Base-by-base conservation (phyloP, 2,113 vertebrate species). In the Takifugu bimaculatus region DNA sequence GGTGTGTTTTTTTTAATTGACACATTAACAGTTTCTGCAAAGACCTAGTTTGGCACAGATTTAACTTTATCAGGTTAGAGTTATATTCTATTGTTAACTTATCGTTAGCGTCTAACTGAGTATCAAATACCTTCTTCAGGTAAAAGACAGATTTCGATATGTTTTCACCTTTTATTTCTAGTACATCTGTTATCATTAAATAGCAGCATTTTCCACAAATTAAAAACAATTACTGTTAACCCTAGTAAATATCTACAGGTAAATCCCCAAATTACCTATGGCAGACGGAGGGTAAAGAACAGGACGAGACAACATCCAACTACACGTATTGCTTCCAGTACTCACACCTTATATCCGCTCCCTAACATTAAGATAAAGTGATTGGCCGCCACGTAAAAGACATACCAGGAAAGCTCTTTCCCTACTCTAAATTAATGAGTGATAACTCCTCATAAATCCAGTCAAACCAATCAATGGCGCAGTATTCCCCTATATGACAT, bases 181-280 rank as follows among this genome's bases (percentile, higher is more conserved):
- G 84, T 85, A 88, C 81, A 84, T 88, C 82, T 85, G 87, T 89
- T 87, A 84, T 88, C 88, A 89, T 88, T 89, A 83, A 88, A 88
- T 92, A 92, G 91, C 91, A 92, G 90, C 91, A 91, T 91, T 87
- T 53, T 90, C 87, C 80, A 89, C 87, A 88, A 90, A 88, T 86
- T 80, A 81, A 85, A 88, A 60, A 25, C 15, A 83, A 82, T 82
- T 54, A 44, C 13, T 82, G 84, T 89, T 29, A 88, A 91, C 89
- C 85, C 85, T 90, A 87, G 70, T 84, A 54, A 88, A 81, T 84
- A 83, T 74, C 87, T 90, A 90, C 63, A 57, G 55, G 61, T 74
- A 82, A 88, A 88, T 88, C 84, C 81, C 87, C 81, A 75, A 88
- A 88, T 86, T 87, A n/a, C 75, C 83, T 85, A 90, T 74, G 55